Evolutionary conservation across 2,113 vertebrate species (phyloP).

Genomic region (Pavo muticus): DNA sequence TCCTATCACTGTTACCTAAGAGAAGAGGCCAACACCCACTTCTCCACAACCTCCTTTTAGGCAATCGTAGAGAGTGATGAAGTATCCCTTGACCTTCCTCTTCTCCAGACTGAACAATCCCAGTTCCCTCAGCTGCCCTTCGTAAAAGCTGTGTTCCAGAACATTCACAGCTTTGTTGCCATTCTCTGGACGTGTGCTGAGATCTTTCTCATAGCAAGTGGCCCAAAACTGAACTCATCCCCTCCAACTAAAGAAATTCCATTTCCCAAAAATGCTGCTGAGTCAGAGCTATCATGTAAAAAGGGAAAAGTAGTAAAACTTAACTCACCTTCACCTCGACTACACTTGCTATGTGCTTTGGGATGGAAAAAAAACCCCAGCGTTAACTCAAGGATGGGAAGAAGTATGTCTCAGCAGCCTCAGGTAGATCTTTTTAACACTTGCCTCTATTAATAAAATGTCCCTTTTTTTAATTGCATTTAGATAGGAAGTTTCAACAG

Average conservation of each 20-base stretch:
- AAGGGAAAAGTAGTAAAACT: background rate
- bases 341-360: background rate
- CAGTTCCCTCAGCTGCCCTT: no score
- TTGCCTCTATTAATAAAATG: background rate
- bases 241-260: background rate
- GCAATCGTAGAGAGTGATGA: no score
- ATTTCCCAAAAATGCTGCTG: background rate
- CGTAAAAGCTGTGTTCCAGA: no score
- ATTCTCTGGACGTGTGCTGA: no score
- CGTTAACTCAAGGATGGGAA: background rate
- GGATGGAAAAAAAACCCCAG: background rate
- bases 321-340: background rate
- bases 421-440: background rate
- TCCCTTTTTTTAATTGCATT: background rate
- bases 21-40: no score
- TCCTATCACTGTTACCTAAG: no score
- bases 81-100: no score
- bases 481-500: background rate
- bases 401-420: background rate
- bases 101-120: no score
- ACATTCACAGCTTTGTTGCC: no score
- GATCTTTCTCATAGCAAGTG: no score
- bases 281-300: background rate
- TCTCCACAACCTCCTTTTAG: no score
- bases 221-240: background rate